These are phyloP conservation scores for Timandra comae DNA, from an alignment of 2,888 invertebrate genomes.

Conservation along the genomic window DNA sequence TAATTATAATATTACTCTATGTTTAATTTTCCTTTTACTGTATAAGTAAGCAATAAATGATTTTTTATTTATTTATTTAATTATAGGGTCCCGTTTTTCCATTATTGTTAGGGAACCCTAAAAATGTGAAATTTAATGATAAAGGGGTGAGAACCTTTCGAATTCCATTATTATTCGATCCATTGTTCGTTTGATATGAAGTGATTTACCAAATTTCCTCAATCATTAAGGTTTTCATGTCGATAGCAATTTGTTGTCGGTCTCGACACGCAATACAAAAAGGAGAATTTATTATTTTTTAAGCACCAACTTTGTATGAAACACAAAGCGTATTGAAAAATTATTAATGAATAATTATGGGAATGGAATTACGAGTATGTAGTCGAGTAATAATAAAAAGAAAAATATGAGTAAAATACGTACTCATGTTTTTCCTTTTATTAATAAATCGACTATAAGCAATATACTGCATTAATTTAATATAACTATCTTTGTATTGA, in stretches of 20 bases:
- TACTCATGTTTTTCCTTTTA: too few species aligned
- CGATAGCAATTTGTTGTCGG: constrained; percentile 42
- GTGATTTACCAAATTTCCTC: constrained; percentile 48
- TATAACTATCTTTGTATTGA: too few species aligned
- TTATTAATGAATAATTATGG: constrained; percentile 10
- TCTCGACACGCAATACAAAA: constrained; percentile 37
- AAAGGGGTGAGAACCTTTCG: constrained; percentile 21
- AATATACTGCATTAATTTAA: too few species aligned
- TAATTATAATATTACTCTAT: too few species aligned
- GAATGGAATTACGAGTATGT: constrained; percentile 14
- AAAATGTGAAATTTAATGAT: constrained; percentile 11
- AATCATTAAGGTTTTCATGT: constrained; percentile 44
- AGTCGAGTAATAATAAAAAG: too few species aligned
- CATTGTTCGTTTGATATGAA: constrained; percentile 39
- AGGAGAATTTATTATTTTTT: constrained; percentile 24
- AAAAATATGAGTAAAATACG: too few species aligned
- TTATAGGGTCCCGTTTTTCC: too few species aligned
- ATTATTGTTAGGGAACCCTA: too few species aligned
- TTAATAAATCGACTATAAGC: too few species aligned
- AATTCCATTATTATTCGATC: constrained; percentile 28
- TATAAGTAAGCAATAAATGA: too few species aligned
- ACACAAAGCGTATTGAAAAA: constrained; percentile 11
- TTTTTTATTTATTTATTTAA: too few species aligned
- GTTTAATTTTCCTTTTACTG: too few species aligned
- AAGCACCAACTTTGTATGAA: constrained; percentile 16